phyloP scores from a whole-genome alignment of 2,797 vertebrate genomes.

The Macroramphosus scolopax region DNA sequence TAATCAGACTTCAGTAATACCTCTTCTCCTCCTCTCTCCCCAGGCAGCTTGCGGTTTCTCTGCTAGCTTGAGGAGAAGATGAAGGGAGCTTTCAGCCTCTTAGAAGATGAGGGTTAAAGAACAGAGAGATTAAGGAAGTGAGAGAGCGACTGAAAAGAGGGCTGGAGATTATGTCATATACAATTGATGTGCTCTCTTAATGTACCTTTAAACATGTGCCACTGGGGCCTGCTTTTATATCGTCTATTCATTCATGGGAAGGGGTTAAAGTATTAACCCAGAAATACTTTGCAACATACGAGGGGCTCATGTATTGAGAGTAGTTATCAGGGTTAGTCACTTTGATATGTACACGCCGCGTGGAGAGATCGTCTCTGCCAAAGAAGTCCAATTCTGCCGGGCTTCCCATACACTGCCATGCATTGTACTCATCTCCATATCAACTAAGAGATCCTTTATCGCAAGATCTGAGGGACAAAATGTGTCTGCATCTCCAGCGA shows the following conservation, averaged over 20 bases:
- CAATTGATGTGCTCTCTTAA: conserved; percentile 78
- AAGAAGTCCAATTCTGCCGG: conserved; percentile 61
- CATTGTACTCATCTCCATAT: conserved; percentile 70
- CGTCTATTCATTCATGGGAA: conserved; percentile 57
- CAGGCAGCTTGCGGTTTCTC: conserved; percentile 62
- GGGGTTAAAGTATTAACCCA: conserved; percentile 69
- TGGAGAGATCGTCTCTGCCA: too few species aligned
- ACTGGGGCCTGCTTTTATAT: conserved; percentile 71
- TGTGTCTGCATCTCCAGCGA: conserved; percentile 63
- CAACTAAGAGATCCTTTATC: conserved; percentile 72
- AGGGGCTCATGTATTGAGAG: conserved; percentile 54
- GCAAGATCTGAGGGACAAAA: conserved; percentile 69
- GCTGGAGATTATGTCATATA: conserved; percentile 76
- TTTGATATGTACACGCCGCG: conserved; percentile 71
- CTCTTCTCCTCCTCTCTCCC: conserved; percentile 64
- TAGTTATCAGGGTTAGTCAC: conserved; percentile 69
- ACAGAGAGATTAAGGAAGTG: conserved; percentile 76
- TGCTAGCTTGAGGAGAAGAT: conserved; percentile 73
- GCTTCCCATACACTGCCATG: conserved; percentile 60
- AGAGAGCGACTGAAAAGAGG: conserved; percentile 70
- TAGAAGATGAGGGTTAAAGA: conserved; percentile 78
- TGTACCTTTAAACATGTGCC: conserved; percentile 78
- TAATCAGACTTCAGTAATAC: conserved; percentile 76
- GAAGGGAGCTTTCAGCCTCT: conserved; percentile 77
- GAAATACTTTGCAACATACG: conserved; percentile 68